Percentiles rank a stretch among this genome's conserved stretches.
Conservation (phyloP, 2,113 vertebrate species). For the Oryzias melastigma region DNA sequence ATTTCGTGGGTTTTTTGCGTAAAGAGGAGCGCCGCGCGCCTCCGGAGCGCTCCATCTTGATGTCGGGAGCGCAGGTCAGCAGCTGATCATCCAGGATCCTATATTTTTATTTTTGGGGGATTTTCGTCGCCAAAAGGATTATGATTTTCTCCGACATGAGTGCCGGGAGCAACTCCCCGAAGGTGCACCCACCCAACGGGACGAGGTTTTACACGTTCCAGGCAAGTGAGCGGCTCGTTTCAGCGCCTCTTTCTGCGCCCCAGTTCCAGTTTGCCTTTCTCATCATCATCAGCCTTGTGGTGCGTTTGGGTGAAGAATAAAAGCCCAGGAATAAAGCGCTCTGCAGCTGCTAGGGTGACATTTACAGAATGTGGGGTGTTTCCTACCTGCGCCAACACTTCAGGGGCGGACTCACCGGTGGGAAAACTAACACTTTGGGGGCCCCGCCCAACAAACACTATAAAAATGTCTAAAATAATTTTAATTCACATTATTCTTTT, state of each 20-base stretch:
- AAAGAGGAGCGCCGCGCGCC: constrained; percentile 21
- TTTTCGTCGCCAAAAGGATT: constrained; percentile 73
- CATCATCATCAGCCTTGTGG: not conserved
- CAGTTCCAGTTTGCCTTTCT: not conserved
- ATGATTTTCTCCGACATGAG: constrained; percentile 99
- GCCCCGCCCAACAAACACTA: no score
- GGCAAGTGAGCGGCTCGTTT: constrained; percentile 78
- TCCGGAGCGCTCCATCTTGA: constrained; percentile 29
- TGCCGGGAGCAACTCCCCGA: constrained; percentile 91
- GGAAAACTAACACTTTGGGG: no score
- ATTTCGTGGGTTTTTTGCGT: not conserved
- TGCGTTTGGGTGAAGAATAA: not conserved
- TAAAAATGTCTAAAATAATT: no score
- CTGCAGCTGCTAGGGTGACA: not conserved
- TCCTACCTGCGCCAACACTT: not conserved
- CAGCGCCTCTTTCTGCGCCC: not conserved
- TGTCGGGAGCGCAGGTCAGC: constrained; percentile 66
- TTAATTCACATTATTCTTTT: no score
- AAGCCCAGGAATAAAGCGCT: no score
- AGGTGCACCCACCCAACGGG: constrained; percentile 96
- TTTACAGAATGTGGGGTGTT: not conserved
- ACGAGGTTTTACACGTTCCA: constrained; percentile 96
- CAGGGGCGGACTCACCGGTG: not conserved
- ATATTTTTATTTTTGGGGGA: constrained; percentile 73
- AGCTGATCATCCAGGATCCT: constrained; percentile 59